Conservation (phyloP, 2,888 invertebrate genomes). For the Carterocephalus palaemon region DNA sequence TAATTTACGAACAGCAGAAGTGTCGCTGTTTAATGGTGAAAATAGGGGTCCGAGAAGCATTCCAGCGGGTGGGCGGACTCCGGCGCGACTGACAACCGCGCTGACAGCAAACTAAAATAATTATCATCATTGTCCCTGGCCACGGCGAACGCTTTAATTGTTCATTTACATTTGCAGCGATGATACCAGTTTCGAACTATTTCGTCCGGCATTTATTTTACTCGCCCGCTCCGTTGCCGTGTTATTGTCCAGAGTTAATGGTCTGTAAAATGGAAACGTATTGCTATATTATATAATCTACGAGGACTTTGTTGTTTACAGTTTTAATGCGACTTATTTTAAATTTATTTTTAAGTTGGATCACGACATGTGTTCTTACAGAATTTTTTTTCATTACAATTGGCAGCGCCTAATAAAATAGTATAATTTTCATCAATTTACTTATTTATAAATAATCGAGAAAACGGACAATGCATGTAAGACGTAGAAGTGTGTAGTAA, state of each 20-base stretch:
- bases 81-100: conserved; percentile 65
- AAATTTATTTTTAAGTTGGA: conserved; percentile 38
- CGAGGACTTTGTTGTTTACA: conserved; percentile 54
- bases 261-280: conserved; percentile 75
- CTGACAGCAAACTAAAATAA: conserved; percentile 78
- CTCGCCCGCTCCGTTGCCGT: conserved; percentile 61
- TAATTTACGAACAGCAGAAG: conserved; percentile 78
- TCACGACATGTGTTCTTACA: conserved; percentile 1
- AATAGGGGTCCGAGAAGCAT: conserved; percentile 64
- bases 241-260: conserved; percentile 75
- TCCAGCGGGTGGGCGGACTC: conserved; percentile 56
- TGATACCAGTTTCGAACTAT: conserved; percentile 77
- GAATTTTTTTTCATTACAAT: no score
- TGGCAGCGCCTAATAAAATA: no score
- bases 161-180: conserved; percentile 79
- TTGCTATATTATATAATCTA: conserved; percentile 69
- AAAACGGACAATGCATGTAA: no score
- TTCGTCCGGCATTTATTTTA: conserved; percentile 70
- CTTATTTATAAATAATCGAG: no score
- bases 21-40: conserved; percentile 75
- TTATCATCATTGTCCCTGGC: conserved; percentile 77
- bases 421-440: no score
- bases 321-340: conserved; percentile 38
- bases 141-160: conserved; percentile 76
- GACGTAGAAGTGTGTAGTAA: conserved; percentile 37